Percentiles rank a stretch among this genome's conserved stretches.
Evolutionary conservation across 92 coral and sea anemone species (phyloP).

Genomic region (Epizoanthus illoricatus): DNA sequence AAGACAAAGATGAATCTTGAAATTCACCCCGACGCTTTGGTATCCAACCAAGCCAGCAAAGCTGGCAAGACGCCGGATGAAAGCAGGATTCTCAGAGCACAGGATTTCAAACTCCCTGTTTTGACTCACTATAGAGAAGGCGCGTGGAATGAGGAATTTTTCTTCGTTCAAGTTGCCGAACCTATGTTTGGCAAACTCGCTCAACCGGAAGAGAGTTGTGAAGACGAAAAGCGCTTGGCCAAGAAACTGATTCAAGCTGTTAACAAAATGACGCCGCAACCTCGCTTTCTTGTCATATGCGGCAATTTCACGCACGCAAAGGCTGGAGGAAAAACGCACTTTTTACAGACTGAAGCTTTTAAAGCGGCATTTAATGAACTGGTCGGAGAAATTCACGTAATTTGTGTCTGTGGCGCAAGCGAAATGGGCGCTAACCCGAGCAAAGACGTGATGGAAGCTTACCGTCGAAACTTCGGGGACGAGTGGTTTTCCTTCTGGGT

Average conservation of each 20-base stretch:
- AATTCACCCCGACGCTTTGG: constrained; percentile 90
- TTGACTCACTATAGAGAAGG: constrained; percentile 84
- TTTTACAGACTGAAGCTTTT: constrained; percentile 75
- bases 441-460: constrained; percentile 55
- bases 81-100: constrained; percentile 72
- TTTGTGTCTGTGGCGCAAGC: constrained; percentile 75
- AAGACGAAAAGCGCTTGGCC: constrained; percentile 55
- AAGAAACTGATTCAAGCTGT: constrained; percentile 50
- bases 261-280: constrained; percentile 77
- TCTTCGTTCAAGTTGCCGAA: constrained; percentile 76
- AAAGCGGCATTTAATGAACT: constrained; percentile 66
- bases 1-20: constrained; percentile 57
- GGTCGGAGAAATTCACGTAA: constrained; percentile 69
- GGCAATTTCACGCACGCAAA: constrained; percentile 72
- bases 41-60: constrained; percentile 72
- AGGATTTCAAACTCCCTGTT: constrained; percentile 78
- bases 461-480: constrained; percentile 78
- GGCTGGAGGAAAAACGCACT: constrained; percentile 65
- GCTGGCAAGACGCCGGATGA: constrained; percentile 91
- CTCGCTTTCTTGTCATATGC: constrained; percentile 76
- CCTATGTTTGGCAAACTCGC: constrained; percentile 75
- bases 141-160: constrained; percentile 68
- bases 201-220: constrained; percentile 78
- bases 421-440: constrained; percentile 69
- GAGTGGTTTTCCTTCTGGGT: constrained; percentile 93